These are phyloP conservation scores for Trachymyrmex septentrionalis DNA, from an alignment of 1,140 invertebrate species.

Conservation along the genomic window DNA sequence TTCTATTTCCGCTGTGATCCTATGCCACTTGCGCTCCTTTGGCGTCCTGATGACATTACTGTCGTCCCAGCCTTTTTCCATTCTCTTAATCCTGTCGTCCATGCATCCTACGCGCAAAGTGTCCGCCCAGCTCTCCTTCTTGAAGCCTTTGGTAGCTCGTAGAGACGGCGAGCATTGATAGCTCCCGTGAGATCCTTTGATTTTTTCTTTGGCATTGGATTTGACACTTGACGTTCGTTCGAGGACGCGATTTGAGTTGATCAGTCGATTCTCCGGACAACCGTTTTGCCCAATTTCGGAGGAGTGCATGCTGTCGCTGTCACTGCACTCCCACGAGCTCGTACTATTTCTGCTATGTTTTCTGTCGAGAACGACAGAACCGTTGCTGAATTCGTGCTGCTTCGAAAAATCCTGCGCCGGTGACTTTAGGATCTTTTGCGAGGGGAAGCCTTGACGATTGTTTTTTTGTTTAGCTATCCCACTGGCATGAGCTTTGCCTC, in stretches of 20 bases:
- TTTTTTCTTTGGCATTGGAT: slow-evolving; percentile 22
- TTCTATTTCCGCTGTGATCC: slow-evolving; percentile 80
- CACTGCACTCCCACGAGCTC: slow-evolving; percentile 87
- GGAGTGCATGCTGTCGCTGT: slow-evolving; percentile 87
- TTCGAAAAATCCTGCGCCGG: slow-evolving; percentile 30
- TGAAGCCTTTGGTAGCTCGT: slow-evolving; percentile 51
- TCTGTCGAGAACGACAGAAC: slow-evolving; percentile 53
- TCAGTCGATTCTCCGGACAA: slow-evolving; percentile 22
- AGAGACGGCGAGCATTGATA: slow-evolving; percentile 2
- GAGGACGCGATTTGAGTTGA: slow-evolving; percentile 4
- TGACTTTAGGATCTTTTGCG: slow-evolving; percentile 32
- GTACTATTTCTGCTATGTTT: slow-evolving; percentile 86
- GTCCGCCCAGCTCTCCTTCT: slow-evolving; percentile 85
- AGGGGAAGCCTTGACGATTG: slow-evolving; percentile 59
- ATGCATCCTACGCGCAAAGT: slow-evolving; percentile 75
- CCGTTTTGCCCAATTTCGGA: slow-evolving; percentile 77
- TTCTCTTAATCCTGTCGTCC: slow-evolving; percentile 78
- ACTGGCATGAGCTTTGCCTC: slow-evolving; percentile 90
- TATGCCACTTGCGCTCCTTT: slow-evolving; percentile 81
- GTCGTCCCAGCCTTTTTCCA: slow-evolving; percentile 84
- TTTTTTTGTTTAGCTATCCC: slow-evolving; percentile 86
- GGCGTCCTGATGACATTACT: slow-evolving; percentile 80
- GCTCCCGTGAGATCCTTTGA: background rate
- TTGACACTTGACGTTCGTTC: slow-evolving; percentile 18
- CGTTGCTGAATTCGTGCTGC: slow-evolving; percentile 51